phyloP scores from a whole-genome alignment of 2,888 invertebrate species.

The Orchesellides sinensis region DNA sequence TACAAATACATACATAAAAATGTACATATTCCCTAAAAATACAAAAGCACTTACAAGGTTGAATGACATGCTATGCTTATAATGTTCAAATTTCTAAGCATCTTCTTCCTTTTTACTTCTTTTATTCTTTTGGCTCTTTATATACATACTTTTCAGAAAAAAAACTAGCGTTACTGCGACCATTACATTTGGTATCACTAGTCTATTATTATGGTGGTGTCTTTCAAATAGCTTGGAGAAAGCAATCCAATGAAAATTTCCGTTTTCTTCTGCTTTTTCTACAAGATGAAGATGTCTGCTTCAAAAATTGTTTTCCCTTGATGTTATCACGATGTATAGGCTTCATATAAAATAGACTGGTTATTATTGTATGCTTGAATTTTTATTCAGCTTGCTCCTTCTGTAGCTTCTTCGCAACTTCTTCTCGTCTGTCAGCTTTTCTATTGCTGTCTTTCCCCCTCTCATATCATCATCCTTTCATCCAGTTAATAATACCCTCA shows the following conservation, averaged over 20 bases:
- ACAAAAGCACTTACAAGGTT: constrained; percentile 7
- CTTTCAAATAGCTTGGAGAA: neutral
- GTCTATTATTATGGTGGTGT: constrained; percentile 3
- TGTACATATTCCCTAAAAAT: constrained; percentile 1
- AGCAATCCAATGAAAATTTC: neutral
- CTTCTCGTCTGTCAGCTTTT: constrained; percentile 4
- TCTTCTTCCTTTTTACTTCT: constrained; percentile 20
- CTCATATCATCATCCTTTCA: neutral
- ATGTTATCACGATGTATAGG: constrained; percentile 1
- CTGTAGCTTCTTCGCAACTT: neutral
- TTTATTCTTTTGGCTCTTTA: constrained; percentile 7
- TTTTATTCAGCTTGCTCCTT: neutral
- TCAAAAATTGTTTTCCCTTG: neutral
- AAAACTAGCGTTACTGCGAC: constrained; percentile 1
- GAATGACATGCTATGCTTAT: constrained; percentile 5
- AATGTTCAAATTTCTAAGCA: constrained; percentile 20
- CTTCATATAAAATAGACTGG: neutral
- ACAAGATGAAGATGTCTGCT: neutral
- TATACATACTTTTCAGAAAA: constrained; percentile 13
- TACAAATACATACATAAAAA: constrained; percentile 1
- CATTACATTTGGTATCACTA: constrained; percentile 16
- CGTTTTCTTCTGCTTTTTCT: neutral
- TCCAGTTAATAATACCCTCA: neutral
- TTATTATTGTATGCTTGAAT: neutral
- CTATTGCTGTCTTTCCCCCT: neutral